Evolutionary conservation across 2,888 invertebrate species (phyloP).

Genomic region (Dexiosoma caninum): DNA sequence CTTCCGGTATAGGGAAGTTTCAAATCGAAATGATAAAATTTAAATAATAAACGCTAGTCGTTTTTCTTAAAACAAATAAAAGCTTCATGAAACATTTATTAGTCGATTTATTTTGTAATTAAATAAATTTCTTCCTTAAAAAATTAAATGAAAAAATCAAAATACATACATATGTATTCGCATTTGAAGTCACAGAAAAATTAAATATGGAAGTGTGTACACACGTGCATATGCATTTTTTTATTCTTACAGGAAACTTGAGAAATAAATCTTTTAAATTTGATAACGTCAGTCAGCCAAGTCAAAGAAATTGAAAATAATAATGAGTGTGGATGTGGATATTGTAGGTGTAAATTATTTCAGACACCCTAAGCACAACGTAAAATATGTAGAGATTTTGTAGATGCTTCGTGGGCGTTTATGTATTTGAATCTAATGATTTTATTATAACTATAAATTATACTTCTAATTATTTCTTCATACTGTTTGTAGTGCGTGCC

Average conservation of each 20-base stretch:
- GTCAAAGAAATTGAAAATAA: background rate
- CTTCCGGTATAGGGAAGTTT: no score
- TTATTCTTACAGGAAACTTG: background rate
- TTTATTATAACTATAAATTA: slow-evolving; percentile 43
- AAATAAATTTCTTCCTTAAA: background rate
- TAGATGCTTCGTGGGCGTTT: slow-evolving; percentile 32
- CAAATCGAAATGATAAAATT: no score
- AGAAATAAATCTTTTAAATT: slow-evolving; percentile 27
- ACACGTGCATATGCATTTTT: background rate
- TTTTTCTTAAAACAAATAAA: no score
- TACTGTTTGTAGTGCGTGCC: background rate
- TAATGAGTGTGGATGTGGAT: background rate
- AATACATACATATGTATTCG: background rate
- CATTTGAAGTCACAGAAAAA: background rate
- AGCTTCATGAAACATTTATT: slow-evolving; percentile 38
- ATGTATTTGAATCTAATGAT: slow-evolving; percentile 38
- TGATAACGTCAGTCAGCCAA: background rate
- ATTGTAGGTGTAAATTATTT: slow-evolving; percentile 23
- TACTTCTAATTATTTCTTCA: slow-evolving; percentile 13
- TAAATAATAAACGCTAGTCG: no score
- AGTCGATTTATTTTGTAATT: slow-evolving; percentile 6
- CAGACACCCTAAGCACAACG: background rate
- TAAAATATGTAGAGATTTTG: background rate
- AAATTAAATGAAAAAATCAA: background rate
- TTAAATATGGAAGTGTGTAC: no score